Base-by-base conservation (phyloP, 2,113 vertebrate genomes). In the Brachirus orientalis region DNA sequence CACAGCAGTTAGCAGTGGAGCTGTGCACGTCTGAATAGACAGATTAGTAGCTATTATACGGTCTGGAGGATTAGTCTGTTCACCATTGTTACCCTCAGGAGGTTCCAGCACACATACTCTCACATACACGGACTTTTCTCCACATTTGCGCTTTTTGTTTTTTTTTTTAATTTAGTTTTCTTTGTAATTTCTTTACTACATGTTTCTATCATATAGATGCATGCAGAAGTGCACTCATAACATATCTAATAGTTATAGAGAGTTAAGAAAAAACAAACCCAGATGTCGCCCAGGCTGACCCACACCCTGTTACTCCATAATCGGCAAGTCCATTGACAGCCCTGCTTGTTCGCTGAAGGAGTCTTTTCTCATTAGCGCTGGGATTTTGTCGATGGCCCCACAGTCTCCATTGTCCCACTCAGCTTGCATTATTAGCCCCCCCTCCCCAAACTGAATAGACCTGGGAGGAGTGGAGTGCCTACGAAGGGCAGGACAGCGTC, bases 11-110 rank as follows among this genome's bases (percentile, higher is more conserved):
- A 87, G 92, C 90, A 88, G 89, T 85, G 90, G 89, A 84, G 89
- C 89, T 90, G 88, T 94, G 93, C 94, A 38, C 86, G 7, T 59
- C 68, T 95, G 92, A 95, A 95, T 93, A 89, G 93, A 92, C 93
- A 95, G 91, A 94, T 95, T 95, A 95, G 94, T 93, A 93, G 90
- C 95, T 92, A 94, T 96, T 96, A 95, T 95, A 90, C 72, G 71
- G 74, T 67, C 85, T 68, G 85, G 86, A 76, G 93, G 95, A 95
- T 96, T 95, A 95, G 90, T 86, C 73, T 94, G 92, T 93, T 81
- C 82, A 86, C 91, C 55, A 90, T 93, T 92, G 88, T 90, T 92
- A 51, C 64, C 88, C 90, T 84, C 85, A 89, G 91, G 92, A 91
- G 90, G 88, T 62, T 60, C 81, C 87, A 78, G 81, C 86, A 58